Conservation (phyloP, 2,113 vertebrate genomes). For the Corythornis cristatus region DNA sequence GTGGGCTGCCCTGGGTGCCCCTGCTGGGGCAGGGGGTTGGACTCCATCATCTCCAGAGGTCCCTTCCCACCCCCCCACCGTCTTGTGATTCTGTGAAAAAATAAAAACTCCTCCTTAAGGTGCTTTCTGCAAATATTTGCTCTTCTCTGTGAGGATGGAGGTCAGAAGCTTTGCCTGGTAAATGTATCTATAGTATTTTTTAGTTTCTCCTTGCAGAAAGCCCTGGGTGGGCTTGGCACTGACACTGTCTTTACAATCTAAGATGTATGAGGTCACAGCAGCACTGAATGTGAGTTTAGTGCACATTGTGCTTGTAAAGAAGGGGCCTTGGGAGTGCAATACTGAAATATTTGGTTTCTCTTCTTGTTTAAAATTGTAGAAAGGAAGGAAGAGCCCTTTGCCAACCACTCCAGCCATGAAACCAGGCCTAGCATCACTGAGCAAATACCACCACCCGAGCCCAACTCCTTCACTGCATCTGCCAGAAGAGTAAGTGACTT, state of each 20-base stretch:
- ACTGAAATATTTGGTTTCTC: slow-evolving; percentile 48
- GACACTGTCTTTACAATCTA: accelerated
- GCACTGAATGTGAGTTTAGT: not conserved
- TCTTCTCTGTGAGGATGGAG: not conserved
- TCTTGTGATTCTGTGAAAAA: not conserved
- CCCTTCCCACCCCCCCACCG: no score
- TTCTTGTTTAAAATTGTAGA: slow-evolving; percentile 68
- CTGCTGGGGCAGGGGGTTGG: no score
- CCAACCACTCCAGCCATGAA: slow-evolving; percentile 72
- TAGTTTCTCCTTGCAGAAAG: not conserved
- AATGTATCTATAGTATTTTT: accelerated
- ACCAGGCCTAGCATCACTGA: slow-evolving; percentile 61
- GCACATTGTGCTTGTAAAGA: not conserved
- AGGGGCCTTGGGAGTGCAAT: not conserved
- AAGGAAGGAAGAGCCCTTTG: slow-evolving; percentile 68
- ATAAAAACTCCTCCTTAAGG: not conserved
- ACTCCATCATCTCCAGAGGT: no score
- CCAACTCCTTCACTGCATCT: slow-evolving; percentile 69
- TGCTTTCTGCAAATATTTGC: not conserved
- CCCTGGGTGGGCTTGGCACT: not conserved
- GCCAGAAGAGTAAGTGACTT: slow-evolving; percentile 76
- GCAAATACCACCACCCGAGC: slow-evolving; percentile 59
- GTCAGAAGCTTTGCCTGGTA: not conserved
- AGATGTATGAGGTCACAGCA: not conserved
- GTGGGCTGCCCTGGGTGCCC: no score